These are phyloP conservation scores for Tetramorium bicarinatum DNA, from an alignment of 2,888 invertebrate species.

Conservation along the genomic window DNA sequence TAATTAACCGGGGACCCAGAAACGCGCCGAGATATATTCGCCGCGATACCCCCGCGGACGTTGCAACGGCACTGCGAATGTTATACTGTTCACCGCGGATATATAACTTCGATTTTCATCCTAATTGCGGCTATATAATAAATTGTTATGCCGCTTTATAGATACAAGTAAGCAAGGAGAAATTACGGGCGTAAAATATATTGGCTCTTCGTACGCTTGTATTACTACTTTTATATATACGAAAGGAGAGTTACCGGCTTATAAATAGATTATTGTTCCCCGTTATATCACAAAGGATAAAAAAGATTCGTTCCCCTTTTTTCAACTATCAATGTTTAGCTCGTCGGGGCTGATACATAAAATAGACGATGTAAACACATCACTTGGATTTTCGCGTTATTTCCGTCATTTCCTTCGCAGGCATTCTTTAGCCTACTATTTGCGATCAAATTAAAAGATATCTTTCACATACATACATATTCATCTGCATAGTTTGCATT, in stretches of 20 bases:
- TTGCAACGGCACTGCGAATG: neutral
- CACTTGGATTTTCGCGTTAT: neutral
- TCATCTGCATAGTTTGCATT: neutral
- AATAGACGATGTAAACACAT: neutral
- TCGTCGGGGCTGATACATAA: neutral
- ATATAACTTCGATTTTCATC: neutral
- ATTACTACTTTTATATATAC: neutral
- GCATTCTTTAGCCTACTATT: neutral
- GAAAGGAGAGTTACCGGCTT: conserved; percentile 4
- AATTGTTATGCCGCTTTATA: neutral
- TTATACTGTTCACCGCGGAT: neutral
- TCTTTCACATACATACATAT: neutral
- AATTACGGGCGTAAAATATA: neutral
- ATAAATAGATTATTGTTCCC: conserved; percentile 39
- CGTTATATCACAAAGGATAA: conserved; percentile 37
- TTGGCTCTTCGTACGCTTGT: neutral
- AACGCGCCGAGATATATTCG: conserved; percentile 13
- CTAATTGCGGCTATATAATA: neutral
- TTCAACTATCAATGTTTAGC: neutral
- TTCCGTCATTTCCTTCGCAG: neutral
- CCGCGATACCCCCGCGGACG: neutral
- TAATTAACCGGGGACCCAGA: conserved; percentile 42
- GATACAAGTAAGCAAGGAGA: neutral
- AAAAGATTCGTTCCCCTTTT: conserved; percentile 63
- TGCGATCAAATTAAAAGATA: neutral